Base-by-base conservation (phyloP, 2,797 vertebrate species). In the Menidia menidia region DNA sequence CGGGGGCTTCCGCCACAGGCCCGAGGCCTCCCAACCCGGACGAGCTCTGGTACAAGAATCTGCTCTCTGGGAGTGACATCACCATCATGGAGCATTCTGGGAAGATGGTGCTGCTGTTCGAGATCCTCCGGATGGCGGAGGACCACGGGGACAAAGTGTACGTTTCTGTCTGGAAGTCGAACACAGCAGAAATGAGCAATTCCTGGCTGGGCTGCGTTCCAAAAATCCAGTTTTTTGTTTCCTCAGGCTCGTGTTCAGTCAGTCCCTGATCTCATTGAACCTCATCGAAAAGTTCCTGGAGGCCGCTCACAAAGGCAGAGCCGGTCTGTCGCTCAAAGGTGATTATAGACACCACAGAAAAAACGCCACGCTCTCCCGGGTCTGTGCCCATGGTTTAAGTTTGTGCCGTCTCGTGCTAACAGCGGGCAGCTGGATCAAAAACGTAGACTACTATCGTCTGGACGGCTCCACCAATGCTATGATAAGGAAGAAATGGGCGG, bases 61-160 rank as follows among this genome's bases (percentile, higher is more conserved):
- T 97, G 88, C 87, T 99, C 73, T 94, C 92, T 6, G 94, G 95
- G 55, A 79, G 86, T 13, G 97, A 98, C 71, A 95, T 95, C 73
- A 93, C 90, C 59, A 73, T 97, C 72, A 70, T 97, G 87, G 94
- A 96, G 75, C 97, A 98, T 91, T 99, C 98, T 1, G 97, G 97
- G 65, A 99, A 99, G 87, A 95, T 99, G 92, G 89, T 95, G 77
- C 94, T 99, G 63, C 89, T 99, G 71, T 95, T 99, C 63, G 96
- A 98, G 91, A 96, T 99, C 60, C 96, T 99, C 80, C 91, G 90
- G 51, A 96, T 96, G 94, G 96, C 97, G 3, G 97, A 98, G 87
- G 94, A 96, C 70, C 90, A 97, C 68, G 90, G 90, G 0, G 96
- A 99, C 73, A 99, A 99, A 98, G 96, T 99, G 97, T 99, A 92